Evolutionary conservation across 2,797 vertebrate species (phyloP), one percentile per base, ranked within the genome.

Genomic region (Gymnothorax reevesii): DNA sequence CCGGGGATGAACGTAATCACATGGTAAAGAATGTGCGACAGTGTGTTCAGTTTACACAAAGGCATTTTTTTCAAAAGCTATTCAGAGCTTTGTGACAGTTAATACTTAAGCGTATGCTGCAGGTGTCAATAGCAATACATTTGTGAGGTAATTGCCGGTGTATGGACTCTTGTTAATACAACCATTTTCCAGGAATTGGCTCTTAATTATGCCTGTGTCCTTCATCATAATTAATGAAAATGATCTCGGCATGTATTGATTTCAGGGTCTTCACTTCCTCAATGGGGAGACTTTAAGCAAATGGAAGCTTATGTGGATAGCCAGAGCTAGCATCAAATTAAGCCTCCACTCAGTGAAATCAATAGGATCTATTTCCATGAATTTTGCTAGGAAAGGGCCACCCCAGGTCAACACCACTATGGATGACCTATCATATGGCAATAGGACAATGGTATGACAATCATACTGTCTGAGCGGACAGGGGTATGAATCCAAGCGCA

Each of bases 201-300:
- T 95, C 94, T 95, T 96, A 95, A 97, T 97, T 96, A 96, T 91
- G 90, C 83, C 86, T 87, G 86, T 94, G 93, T 95, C 94, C 95
- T 95, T 95, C 95, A 96, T 95, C 95, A 93, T 95, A 94, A 94
- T 90, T 92, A 95, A 94, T 92, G 95, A 95, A 95, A 95, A 96
- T 95, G 94, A 93, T 91, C 93, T 96, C 94, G 94, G 94, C 88
- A 94, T 92, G 83, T 96, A 97, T 97, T 10, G 96, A 98, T 98
- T 96, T 89, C 91, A 91, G 91, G 92, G 93, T 94, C 96, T 95
- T 94, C 92, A 79, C 92, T 94, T 96, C 89, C 94, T 96, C 95
- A 95, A 95, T 94, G 83, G 89, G 93, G 91, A 94, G 88, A 90
- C 93, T 94, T 89, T 93, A 89, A 95, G 93, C 94, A 94, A 95